Percentiles rank a stretch among this genome's conserved stretches.
These are phyloP conservation scores for Heliopora coerulea DNA, from an alignment of 92 coral and sea anemone species.

Conservation along the genomic window DNA sequence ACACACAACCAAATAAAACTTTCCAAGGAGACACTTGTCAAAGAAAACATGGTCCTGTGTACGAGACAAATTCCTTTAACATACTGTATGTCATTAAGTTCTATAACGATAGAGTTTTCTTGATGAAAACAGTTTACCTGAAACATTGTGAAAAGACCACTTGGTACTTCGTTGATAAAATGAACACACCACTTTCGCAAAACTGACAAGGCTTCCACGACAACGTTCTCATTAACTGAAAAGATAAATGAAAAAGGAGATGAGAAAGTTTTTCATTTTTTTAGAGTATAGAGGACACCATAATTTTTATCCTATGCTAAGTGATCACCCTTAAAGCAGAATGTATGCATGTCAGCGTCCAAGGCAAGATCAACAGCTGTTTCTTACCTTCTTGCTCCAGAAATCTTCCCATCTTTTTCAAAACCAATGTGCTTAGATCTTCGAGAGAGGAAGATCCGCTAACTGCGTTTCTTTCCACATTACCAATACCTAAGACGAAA, in stretches of 20 bases:
- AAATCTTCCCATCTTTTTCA: slow-evolving; percentile 73
- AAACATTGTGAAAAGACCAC: slow-evolving; percentile 65
- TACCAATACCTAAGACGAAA: slow-evolving; percentile 30
- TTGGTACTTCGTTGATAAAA: slow-evolving; percentile 66
- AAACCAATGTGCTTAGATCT: slow-evolving; percentile 63
- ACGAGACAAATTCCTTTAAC: no score
- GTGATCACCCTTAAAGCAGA: no score
- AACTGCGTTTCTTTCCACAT: slow-evolving; percentile 67
- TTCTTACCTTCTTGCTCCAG: slow-evolving; percentile 87
- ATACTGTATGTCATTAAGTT: no score
- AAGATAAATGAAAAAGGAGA: slow-evolving; percentile 1
- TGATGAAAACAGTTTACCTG: slow-evolving; percentile 66
- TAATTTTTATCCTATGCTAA: no score
- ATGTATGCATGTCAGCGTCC: no score
- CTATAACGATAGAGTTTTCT: no score
- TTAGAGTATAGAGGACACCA: no score
- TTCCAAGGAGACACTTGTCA: no score
- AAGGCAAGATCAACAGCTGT: background rate
- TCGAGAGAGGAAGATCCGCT: slow-evolving; percentile 80
- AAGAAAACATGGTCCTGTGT: no score
- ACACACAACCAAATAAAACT: no score
- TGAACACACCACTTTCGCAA: slow-evolving; percentile 78
- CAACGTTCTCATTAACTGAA: slow-evolving; percentile 77
- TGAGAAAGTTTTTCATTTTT: no score
- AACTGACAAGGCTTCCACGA: slow-evolving; percentile 73